Conservation (phyloP, 2,113 vertebrate genomes). For the Ammodytes marinus region DNA sequence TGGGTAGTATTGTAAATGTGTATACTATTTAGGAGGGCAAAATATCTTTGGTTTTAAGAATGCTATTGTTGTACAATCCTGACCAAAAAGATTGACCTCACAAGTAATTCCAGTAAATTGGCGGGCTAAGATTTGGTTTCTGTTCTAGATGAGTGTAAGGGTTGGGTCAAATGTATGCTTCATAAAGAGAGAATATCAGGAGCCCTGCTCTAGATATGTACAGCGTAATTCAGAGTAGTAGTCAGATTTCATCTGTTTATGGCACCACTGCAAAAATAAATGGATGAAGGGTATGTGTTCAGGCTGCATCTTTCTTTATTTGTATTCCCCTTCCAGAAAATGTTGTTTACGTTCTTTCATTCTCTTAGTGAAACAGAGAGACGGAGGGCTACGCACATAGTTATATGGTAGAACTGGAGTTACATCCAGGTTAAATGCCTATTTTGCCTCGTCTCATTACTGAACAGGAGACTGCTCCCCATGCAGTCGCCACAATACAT, state of each 20-base stretch:
- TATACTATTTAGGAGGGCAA: neutral
- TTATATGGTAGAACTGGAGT: neutral
- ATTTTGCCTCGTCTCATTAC: constrained; percentile 3
- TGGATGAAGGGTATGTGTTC: neutral
- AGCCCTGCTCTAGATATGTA: neutral
- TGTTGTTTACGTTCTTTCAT: neutral
- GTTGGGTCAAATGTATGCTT: neutral
- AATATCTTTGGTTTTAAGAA: neutral
- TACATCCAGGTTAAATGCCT: constrained; percentile 20
- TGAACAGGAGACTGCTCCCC: neutral
- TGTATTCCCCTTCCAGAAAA: neutral
- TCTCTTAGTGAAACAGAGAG: neutral
- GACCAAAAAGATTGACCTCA: neutral
- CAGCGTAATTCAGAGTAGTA: too few species aligned
- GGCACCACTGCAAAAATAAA: neutral
- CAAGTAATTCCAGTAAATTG: constrained; percentile 1
- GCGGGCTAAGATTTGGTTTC: neutral
- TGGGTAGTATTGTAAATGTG: neutral
- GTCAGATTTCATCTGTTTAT: neutral
- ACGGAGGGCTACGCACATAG: neutral
- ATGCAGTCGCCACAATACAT: neutral
- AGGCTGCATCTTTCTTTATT: neutral
- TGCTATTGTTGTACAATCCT: neutral
- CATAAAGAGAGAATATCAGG: neutral
- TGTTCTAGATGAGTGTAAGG: neutral